These are phyloP conservation scores for Cheirogaleus medius DNA, from an alignment of 2,113 vertebrate genomes.

Conservation along the genomic window DNA sequence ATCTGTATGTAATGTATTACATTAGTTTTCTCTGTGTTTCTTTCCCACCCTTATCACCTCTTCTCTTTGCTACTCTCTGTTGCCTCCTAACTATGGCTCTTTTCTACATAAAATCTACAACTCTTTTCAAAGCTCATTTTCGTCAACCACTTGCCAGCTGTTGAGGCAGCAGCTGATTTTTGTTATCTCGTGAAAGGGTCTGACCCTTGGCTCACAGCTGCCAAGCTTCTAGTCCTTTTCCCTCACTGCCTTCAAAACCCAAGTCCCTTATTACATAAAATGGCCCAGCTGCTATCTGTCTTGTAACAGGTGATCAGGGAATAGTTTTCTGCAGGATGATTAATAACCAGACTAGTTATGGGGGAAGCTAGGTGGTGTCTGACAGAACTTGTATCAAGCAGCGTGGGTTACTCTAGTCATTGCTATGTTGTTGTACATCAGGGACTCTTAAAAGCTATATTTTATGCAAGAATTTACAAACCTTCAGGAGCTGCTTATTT, in stretches of 20 bases:
- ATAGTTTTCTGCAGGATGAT: conserved; percentile 22
- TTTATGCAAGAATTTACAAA: not conserved
- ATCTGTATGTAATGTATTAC: not conserved
- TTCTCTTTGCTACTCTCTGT: not conserved
- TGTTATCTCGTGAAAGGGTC: not conserved
- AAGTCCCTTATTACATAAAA: conserved; percentile 1
- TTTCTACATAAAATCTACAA: not conserved
- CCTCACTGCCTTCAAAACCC: conserved; percentile 29
- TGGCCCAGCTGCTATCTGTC: conserved; percentile 32
- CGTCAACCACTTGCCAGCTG: conserved; percentile 45
- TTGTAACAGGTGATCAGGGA: conserved; percentile 47
- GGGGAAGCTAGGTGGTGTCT: not conserved
- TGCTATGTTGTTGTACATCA: not conserved
- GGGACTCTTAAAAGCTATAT: not conserved
- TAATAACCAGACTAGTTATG: not conserved
- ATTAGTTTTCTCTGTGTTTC: not conserved
- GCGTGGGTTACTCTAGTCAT: not conserved
- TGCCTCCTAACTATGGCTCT: not conserved
- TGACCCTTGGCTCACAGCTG: conserved; percentile 28
- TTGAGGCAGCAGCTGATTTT: conserved; percentile 61
- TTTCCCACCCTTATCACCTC: not conserved
- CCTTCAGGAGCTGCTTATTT: not conserved
- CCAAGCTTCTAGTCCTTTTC: conserved; percentile 38
- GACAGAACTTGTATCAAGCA: not conserved
- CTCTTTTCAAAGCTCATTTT: conserved; percentile 19